Evolutionary conservation across 1,140 invertebrate species (phyloP).

Genomic region (Sarcophaga peregrina): DNA sequence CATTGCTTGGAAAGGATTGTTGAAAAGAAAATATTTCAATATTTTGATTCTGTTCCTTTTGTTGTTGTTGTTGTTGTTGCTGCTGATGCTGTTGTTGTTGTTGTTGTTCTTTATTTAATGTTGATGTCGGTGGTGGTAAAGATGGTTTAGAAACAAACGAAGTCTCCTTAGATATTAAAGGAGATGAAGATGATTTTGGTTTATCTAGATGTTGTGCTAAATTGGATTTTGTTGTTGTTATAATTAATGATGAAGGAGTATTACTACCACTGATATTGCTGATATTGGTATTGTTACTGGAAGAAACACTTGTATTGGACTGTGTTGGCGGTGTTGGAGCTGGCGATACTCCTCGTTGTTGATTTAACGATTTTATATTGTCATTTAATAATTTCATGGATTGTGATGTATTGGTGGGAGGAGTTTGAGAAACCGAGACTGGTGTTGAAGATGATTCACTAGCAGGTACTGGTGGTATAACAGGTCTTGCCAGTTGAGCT

Average conservation of each 20-base stretch:
- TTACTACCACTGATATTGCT: not conserved
- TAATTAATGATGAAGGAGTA: slow-evolving; percentile 1
- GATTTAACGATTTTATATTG: not conserved
- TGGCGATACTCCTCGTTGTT: not conserved
- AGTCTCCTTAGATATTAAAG: slow-evolving; percentile 67
- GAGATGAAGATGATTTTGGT: slow-evolving; percentile 44
- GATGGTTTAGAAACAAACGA: slow-evolving; percentile 64
- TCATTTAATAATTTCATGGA: not conserved
- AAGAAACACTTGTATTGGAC: not conserved
- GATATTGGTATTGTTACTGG: not conserved
- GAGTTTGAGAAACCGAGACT: not conserved
- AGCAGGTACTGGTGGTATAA: slow-evolving; percentile 72
- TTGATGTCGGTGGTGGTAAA: not conserved
- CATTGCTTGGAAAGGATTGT: not conserved
- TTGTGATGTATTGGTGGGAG: slow-evolving; percentile 24
- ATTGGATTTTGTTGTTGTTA: not conserved
- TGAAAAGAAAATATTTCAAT: slow-evolving; percentile 36
- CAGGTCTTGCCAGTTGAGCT: slow-evolving; percentile 78
- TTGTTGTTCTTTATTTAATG: not conserved
- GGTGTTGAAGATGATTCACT: slow-evolving; percentile 20
- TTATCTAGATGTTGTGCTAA: not conserved
- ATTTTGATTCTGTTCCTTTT: not conserved
- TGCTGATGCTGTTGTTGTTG: too few relatives aligned
- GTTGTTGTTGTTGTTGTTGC: not conserved
- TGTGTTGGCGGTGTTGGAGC: not conserved